A percentile compares a stretch with the other conserved stretches of the same genome.
Conservation (phyloP, 2,888 invertebrate genomes). For the Eudemis profundana region DNA sequence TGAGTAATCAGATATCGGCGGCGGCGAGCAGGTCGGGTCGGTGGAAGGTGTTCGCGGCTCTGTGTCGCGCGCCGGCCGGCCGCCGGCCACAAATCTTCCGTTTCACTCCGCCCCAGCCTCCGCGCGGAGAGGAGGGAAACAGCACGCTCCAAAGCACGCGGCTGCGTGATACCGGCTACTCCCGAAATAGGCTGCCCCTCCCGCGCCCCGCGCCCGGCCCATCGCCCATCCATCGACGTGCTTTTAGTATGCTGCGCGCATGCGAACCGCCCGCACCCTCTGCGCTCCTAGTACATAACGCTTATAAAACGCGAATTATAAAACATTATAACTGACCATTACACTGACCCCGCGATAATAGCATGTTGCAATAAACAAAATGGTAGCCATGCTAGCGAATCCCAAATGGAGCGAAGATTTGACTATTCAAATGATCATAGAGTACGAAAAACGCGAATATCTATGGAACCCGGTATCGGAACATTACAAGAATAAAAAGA, state of each 20-base stretch:
- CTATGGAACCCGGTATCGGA: constrained; percentile 82
- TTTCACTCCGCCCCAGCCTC: constrained; percentile 83
- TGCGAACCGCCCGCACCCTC: constrained; percentile 85
- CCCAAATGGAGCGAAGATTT: constrained; percentile 84
- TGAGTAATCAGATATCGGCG: constrained; percentile 37
- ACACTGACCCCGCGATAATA: constrained; percentile 48
- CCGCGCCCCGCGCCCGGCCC: constrained; percentile 66
- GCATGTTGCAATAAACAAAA: constrained; percentile 71
- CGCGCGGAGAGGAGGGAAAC: constrained; percentile 79
- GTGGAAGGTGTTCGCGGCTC: constrained; percentile 25
- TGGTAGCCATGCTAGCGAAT: constrained; percentile 82
- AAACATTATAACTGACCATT: constrained; percentile 56
- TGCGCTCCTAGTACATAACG: constrained; percentile 71
- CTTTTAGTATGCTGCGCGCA: constrained; percentile 86
- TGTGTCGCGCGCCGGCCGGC: constrained; percentile 48
- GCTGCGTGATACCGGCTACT: constrained; percentile 83
- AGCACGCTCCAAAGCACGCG: constrained; percentile 85
- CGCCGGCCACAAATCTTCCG: constrained; percentile 82
- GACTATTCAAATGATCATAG: constrained; percentile 82
- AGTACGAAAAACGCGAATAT: constrained; percentile 81
- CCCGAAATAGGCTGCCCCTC: constrained; percentile 83
- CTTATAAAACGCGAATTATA: constrained; percentile 67
- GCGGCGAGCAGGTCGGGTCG: constrained; percentile 32
- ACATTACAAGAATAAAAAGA: constrained; percentile 82
- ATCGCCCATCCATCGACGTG: constrained; percentile 76